phyloP scores from a whole-genome alignment of 2,888 invertebrate genomes.

The Trissolcus japonicus region DNA sequence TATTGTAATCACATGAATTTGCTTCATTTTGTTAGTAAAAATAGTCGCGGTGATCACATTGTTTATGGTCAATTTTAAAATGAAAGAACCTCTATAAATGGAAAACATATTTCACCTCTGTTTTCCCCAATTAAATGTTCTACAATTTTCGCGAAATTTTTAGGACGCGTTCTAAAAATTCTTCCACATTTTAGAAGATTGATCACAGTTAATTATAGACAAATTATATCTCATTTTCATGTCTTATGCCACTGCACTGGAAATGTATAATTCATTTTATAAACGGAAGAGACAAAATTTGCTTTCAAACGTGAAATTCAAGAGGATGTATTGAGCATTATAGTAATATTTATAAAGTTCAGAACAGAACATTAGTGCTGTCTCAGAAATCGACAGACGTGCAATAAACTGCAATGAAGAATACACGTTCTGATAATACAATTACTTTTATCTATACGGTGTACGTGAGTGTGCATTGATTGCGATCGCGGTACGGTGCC shows the following conservation, averaged over 20 bases:
- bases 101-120: no score
- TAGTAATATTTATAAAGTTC: constrained; percentile 4
- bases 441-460: constrained; percentile 52
- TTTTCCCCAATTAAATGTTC: constrained; percentile 9
- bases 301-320: not conserved
- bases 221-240: not conserved
- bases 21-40: constrained; percentile 21
- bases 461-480: constrained; percentile 57
- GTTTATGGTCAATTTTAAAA: constrained; percentile 15
- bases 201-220: not conserved
- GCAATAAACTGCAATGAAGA: constrained; percentile 51
- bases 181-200: no score
- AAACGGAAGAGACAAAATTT: not conserved
- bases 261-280: not conserved
- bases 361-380: constrained; percentile 17
- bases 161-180: no score
- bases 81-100: not conserved
- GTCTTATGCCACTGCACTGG: no score
- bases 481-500: constrained; percentile 61
- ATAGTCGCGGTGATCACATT: constrained; percentile 31
- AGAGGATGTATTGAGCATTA: not conserved
- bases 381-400: constrained; percentile 25
- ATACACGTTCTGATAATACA: constrained; percentile 49
- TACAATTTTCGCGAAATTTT: no score
- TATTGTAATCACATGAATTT: constrained; percentile 46